phyloP scores from a whole-genome alignment of 2,797 vertebrate genomes.

The Falco rusticolus region DNA sequence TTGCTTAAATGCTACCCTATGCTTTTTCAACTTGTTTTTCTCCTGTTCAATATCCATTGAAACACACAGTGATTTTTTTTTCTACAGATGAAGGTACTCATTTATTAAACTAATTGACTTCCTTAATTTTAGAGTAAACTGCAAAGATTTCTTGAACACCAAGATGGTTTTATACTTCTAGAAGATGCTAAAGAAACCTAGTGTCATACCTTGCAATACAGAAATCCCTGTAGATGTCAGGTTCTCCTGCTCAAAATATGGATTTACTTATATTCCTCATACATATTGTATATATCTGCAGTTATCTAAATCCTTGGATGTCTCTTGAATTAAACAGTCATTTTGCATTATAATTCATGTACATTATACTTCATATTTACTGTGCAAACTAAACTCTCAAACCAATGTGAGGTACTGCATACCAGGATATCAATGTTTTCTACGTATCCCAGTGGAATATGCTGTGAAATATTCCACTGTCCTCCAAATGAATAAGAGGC shows the following conservation, averaged over 20 bases:
- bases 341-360: slow-evolving; percentile 50
- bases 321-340: slow-evolving; percentile 49
- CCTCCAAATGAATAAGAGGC: slow-evolving; percentile 27
- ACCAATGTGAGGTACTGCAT: background rate
- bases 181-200: background rate
- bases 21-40: background rate
- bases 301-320: slow-evolving; percentile 38
- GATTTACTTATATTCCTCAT: slow-evolving; percentile 39
- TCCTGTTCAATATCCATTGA: background rate
- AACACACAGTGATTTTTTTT: background rate
- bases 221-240: slow-evolving; percentile 6
- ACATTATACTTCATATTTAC: slow-evolving; percentile 22
- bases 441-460: background rate
- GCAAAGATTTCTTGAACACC: background rate
- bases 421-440: slow-evolving; percentile 25
- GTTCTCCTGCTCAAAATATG: background rate
- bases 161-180: background rate
- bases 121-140: background rate
- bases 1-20: background rate
- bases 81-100: background rate
- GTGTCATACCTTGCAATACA: background rate
- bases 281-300: slow-evolving; percentile 45
- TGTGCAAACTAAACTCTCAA: slow-evolving; percentile 33
- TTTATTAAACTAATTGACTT: background rate
- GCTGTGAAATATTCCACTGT: background rate